Conservation (phyloP, 2,888 invertebrate genomes). For the Tetranychus truncatus region DNA sequence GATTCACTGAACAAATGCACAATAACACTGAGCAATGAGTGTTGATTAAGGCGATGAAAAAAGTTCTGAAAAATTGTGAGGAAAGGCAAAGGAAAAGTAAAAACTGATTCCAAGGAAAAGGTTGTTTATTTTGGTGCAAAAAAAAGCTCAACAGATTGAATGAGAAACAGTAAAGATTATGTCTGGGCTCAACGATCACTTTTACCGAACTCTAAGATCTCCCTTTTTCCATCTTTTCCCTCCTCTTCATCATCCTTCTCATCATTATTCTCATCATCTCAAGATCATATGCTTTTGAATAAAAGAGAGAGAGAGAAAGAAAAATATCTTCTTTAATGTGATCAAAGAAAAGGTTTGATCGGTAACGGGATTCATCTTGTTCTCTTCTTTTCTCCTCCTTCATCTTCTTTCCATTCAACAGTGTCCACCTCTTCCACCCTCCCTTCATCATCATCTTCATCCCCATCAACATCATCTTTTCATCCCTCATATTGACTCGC, state of each 20-base stretch:
- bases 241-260: background rate
- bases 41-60: background rate
- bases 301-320: background rate
- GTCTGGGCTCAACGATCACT: background rate
- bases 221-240: background rate
- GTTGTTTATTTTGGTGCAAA: background rate
- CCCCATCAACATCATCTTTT: background rate
- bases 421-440: background rate
- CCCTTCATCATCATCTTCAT: background rate
- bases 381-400: background rate
- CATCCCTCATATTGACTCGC: conserved; percentile 4
- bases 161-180: background rate
- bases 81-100: background rate
- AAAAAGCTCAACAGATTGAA: background rate
- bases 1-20: background rate
- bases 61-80: background rate
- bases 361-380: background rate
- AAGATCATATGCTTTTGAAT: background rate
- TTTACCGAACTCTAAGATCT: background rate
- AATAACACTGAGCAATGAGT: background rate
- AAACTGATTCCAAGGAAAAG: background rate
- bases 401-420: background rate
- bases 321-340: background rate
- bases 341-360: background rate
- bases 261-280: background rate